Percentiles rank a stretch among this genome's conserved stretches.
phyloP scores from a whole-genome alignment of 2,113 vertebrate genomes.

The Megaleporinus macrocephalus region DNA sequence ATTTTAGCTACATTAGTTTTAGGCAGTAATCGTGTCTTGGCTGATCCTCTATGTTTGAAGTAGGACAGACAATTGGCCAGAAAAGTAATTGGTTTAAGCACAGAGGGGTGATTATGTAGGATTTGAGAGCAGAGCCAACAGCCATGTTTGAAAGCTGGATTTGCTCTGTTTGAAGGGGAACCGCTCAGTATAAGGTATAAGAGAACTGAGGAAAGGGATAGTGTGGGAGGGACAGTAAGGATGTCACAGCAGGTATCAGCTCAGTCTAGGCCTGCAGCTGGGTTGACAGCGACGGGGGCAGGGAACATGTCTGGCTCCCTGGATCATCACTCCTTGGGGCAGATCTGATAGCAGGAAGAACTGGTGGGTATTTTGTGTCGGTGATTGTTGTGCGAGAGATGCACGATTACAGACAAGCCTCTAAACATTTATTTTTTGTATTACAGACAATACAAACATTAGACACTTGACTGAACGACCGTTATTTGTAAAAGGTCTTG shows the following conservation, averaged over 20 bases:
- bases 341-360: background rate
- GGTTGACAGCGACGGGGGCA: background rate
- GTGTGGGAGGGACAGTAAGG: background rate
- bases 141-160: slow-evolving; percentile 1
- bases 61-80: background rate
- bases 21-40: background rate
- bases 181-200: background rate
- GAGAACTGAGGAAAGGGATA: background rate
- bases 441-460: background rate
- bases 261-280: background rate
- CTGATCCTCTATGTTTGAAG: background rate
- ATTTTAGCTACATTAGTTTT: no score
- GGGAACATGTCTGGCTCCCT: background rate
- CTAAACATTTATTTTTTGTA: background rate
- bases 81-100: background rate
- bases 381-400: background rate
- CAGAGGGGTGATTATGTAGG: slow-evolving; percentile 2
- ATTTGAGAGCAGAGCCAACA: background rate
- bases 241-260: background rate
- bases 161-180: slow-evolving; percentile 18
- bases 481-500: no score
- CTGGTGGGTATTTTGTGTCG: background rate
- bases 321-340: background rate
- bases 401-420: background rate
- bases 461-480: no score